A percentile compares a stretch with the other conserved stretches of the same genome.
Evolutionary conservation across 2,888 invertebrate species (phyloP).

Genomic region (Papilio elwesi): DNA sequence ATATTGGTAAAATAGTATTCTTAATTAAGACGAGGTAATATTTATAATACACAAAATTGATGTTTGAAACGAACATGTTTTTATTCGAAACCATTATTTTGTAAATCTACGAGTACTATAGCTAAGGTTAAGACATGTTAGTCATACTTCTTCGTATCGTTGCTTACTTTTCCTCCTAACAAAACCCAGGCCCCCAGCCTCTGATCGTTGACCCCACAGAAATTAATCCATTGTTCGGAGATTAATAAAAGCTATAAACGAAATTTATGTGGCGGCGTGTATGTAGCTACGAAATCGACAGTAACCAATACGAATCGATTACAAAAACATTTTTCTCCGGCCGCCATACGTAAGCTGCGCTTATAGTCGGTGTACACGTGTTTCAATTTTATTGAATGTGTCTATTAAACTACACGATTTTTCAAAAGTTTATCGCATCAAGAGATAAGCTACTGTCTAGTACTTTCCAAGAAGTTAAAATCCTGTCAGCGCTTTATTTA

Average conservation of each 20-base stretch:
- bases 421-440: not conserved
- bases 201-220: constrained; percentile 50
- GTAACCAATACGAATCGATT: constrained; percentile 65
- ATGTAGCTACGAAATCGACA: constrained; percentile 51
- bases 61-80: constrained; percentile 23
- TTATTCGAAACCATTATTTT: constrained; percentile 28
- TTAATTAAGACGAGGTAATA: too few relatives aligned
- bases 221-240: constrained; percentile 49
- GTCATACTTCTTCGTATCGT: constrained; percentile 57
- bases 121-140: constrained; percentile 46
- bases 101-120: not conserved
- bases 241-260: constrained; percentile 44
- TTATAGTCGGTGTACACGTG: constrained; percentile 29
- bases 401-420: not conserved
- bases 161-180: constrained; percentile 44
- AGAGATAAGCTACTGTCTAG: too few relatives aligned
- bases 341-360: constrained; percentile 45
- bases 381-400: not conserved
- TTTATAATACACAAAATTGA: not conserved
- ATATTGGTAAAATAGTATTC: too few relatives aligned
- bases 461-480: too few relatives aligned
- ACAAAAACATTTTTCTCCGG: constrained; percentile 50
- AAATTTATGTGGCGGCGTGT: constrained; percentile 44
- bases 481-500: too few relatives aligned
- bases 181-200: constrained; percentile 41